Evolutionary conservation across 2,888 invertebrate species (phyloP).

Genomic region (Dryococelus australis): DNA sequence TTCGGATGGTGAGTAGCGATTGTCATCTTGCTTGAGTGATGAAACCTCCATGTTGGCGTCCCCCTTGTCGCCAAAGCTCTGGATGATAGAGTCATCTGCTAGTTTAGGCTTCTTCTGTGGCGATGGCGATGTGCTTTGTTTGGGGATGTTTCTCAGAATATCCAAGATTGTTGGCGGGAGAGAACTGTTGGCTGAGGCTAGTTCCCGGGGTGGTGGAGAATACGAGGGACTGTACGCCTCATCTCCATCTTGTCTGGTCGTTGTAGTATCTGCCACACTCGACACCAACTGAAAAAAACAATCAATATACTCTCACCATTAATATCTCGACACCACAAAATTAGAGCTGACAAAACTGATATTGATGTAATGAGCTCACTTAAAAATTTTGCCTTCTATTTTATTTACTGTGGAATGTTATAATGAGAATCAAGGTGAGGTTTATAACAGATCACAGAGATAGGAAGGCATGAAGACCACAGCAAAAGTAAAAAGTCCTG

Average conservation of each 20-base stretch:
- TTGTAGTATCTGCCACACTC: not conserved
- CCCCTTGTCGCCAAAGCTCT: not conserved
- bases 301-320: too few relatives aligned
- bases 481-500: too few relatives aligned
- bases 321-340: too few relatives aligned
- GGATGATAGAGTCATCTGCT: not conserved
- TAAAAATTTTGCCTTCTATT: too few relatives aligned
- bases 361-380: too few relatives aligned
- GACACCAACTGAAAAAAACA: constrained; percentile 26
- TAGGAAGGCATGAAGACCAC: too few relatives aligned
- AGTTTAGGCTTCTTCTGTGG: constrained; percentile 8
- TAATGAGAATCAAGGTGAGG: too few relatives aligned
- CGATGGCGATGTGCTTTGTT: not conserved
- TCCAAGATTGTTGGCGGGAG: not conserved
- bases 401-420: too few relatives aligned
- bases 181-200: constrained; percentile 50
- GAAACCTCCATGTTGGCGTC: not conserved
- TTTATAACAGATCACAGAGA: too few relatives aligned
- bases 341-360: too few relatives aligned
- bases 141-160: not conserved
- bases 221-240: constrained; percentile 73
- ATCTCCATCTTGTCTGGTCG: constrained; percentile 54
- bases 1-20: not conserved
- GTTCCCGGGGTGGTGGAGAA: constrained; percentile 60
- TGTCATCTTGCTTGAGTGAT: not conserved